phyloP scores from a whole-genome alignment of 2,888 invertebrate genomes.

The Meghimatium bilineatum region DNA sequence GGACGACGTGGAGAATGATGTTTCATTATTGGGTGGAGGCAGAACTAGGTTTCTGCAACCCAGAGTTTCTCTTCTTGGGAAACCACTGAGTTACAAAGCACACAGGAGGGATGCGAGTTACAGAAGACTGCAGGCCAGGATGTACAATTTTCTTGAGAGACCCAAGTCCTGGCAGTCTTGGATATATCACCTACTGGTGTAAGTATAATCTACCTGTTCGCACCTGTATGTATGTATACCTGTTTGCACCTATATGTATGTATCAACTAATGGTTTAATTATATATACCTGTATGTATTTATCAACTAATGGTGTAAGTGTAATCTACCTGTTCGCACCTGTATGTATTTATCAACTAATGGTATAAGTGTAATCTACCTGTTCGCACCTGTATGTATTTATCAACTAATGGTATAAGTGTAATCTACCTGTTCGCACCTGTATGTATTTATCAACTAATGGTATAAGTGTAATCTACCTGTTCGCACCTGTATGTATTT shows the following conservation, averaged over 20 bases:
- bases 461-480: constrained; percentile 85
- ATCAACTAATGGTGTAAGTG: constrained; percentile 96
- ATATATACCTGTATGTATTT: too few relatives aligned
- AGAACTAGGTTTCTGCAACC: constrained; percentile 67
- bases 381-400: constrained; percentile 81
- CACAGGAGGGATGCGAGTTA: constrained; percentile 91
- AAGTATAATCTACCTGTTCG: constrained; percentile 80
- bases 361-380: constrained; percentile 85
- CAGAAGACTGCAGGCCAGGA: constrained; percentile 86
- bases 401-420: constrained; percentile 96
- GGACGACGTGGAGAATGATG: constrained; percentile 61
- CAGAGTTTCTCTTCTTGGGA: constrained; percentile 93
- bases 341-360: constrained; percentile 90
- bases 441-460: constrained; percentile 90
- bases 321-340: neutral
- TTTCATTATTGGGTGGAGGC: constrained; percentile 59
- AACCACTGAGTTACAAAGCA: constrained; percentile 90
- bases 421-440: neutral
- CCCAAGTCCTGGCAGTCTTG: constrained; percentile 91
- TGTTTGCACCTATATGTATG: too few relatives aligned
- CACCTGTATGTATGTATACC: neutral
- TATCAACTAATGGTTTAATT: too few relatives aligned
- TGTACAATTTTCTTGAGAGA: constrained; percentile 96
- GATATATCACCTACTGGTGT: constrained; percentile 95
- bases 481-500: neutral